Evolutionary conservation across 2,888 invertebrate species (phyloP), one percentile per base, ranked within the genome.

Genomic region (Dromius quadrimaculatus): DNA sequence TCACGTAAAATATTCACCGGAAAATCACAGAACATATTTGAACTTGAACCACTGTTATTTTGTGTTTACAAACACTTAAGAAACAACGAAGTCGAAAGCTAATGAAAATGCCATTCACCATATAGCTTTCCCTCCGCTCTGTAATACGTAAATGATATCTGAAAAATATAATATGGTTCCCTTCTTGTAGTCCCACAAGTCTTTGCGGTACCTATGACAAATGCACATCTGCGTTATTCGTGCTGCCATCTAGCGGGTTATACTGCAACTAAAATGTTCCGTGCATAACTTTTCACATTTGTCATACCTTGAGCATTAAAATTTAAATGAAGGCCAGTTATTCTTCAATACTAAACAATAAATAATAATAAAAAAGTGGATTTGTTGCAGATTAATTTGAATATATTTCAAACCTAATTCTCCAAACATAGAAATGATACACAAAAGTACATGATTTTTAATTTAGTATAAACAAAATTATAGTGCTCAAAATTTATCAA

Each of bases 101-200:
- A 70, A 70, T 70, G 62, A 62, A 70, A 70, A 70, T 70, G 38
- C 62, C 70, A 70, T 70, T 70, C 70, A 70, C 70, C 70, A 15
- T 62, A 61, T 70, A 70, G 77, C 78, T 79, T 79, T 78, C 78
- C 76, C 78, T 77, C 78, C 78, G 77, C 77, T 78, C 62, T 63
- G 70, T 68, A 72, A 63, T 64, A 72, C 65, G 64, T 61, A 65
- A 64, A 54, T 71, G 65, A 64, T 69, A 72, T 64, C 63, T 64
- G 70, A 84, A 85, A 85, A 85, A 85, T 84, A 83, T 85, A 85
- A 85, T 84, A 83, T 85, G 85, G 86, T 85, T 85, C 84, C 84
- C 84, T 83, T 85, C 79, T 76, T 82, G 81, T 81, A 83, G 83
- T 84, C 85, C 85, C 85, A 84, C 83, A 84, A 85, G 83, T 81